Percentiles rank a stretch among this genome's conserved stretches.
phyloP scores from a whole-genome alignment of 2,888 invertebrate genomes.

The Philopedon plagiatum region DNA sequence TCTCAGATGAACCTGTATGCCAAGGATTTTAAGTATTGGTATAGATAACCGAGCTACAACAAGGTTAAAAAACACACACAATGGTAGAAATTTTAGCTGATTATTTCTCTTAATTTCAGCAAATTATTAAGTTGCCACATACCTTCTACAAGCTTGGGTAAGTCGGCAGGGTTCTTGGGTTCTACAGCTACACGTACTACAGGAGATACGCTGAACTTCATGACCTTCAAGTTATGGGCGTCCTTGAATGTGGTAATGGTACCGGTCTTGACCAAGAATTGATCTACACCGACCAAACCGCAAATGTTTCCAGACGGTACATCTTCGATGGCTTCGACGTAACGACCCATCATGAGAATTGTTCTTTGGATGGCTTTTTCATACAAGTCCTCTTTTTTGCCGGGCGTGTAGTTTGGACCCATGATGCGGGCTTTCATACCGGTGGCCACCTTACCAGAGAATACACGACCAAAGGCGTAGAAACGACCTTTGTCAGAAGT shows the following conservation, averaged over 20 bases:
- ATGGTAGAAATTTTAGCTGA: no score
- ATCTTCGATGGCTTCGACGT: constrained; percentile 99
- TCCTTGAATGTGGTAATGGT: constrained; percentile 99
- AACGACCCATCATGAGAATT: constrained; percentile 99
- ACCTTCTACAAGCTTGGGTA: constrained; percentile 98
- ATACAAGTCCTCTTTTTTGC: constrained; percentile 99
- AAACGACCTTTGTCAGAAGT: constrained; percentile 99
- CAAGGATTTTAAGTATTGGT: no score
- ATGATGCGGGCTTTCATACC: constrained; percentile 97
- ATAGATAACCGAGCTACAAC: no score
- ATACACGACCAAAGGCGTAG: constrained; percentile 99
- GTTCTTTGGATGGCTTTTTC: constrained; percentile 99
- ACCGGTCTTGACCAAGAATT: constrained; percentile 99
- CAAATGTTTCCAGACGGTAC: constrained; percentile 99
- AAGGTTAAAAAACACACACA: no score
- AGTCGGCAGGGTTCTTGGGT: constrained; percentile 98
- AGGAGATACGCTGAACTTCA: constrained; percentile 99
- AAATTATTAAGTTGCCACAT: constrained; percentile 37
- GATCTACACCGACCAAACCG: constrained; percentile 99
- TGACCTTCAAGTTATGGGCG: constrained; percentile 99
- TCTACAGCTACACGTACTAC: constrained; percentile 99
- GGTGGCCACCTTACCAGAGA: constrained; percentile 92
- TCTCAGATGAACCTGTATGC: no score
- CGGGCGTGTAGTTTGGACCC: constrained; percentile 98
- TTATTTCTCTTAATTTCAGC: no score